Base-by-base conservation (phyloP, 2,113 vertebrate genomes). In the Alethe castanea region DNA sequence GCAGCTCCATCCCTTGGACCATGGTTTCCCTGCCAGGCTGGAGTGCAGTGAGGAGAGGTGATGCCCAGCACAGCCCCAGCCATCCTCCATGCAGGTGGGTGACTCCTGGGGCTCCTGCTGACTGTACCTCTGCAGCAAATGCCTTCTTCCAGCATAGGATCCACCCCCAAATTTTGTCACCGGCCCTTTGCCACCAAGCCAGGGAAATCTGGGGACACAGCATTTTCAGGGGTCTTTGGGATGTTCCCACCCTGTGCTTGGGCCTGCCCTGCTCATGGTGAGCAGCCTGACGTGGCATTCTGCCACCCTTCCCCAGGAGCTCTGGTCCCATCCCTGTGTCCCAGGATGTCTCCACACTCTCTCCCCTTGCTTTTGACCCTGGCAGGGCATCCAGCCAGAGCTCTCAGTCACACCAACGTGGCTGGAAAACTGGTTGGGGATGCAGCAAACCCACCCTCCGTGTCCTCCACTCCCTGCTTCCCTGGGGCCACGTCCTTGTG, bases 341-440 rank as follows among this genome's bases (percentile, higher is more conserved):
- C 0, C 0, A 1, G 29, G 15, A 44, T 47, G 5, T 19, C 57
- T 83, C 33, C 31, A 6, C 1, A 1, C 67, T 69, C 28, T 81
- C 36, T 84, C n/a, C 19, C 45, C 44, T 86, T 86, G 69, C 35
- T 86, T 17, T 19, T 70, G 40, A 14, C 9, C 70, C 24, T 5
- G 0, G 35, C 47, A 45, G 56, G 4, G 13, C 72, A 19, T 70
- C 2, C 4, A 89, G 35, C 42, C 12, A 9, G 70, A 84, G 42
- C 26, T 86, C n/a, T 6, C 57, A 65, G 28, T n/a, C 31, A 19
- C 11, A 20, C 17, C 61, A 76, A 0, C 0, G 1, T 0, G 1
- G 25, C 53, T 88, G 85, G 62, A 61, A 88, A 93, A 72, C 22
- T 57, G 22, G 10, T 11, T 81, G 26, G 59, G n/a, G 59, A 65